Evolutionary conservation across 2,113 vertebrate genomes (phyloP), one percentile per base, ranked within the genome.

Genomic region (Grallaria varia): DNA sequence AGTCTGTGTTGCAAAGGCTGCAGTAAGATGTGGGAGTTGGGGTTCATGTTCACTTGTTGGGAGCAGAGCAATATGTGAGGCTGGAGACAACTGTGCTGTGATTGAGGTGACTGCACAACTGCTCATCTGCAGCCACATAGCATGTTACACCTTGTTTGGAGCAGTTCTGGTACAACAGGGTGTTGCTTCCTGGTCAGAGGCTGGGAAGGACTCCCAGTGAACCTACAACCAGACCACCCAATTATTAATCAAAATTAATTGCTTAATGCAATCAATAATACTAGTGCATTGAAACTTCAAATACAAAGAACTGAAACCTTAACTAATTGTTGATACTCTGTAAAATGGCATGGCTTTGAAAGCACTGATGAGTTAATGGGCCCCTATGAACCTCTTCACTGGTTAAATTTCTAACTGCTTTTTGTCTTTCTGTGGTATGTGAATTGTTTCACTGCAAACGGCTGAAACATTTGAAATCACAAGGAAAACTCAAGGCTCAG

Each of bases 91-190:
- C 22, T 22, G 4, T 42, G 12, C 30, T 33, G 67, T 2, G 5
- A 13, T 6, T 0, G 3, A 14, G 22, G 4, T 45, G 71, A 31
- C 53, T 59, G 62, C 16, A 31, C 0, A 0, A 7, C 33, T 31
- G 50, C 44, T 60, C 2, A 0, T 30, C 66, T 78, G 47, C 66
- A 75, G 28, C 22, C 42, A 49, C 7, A 9, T 0, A 5, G 14
- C 0, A 0, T 47, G 16, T 9, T 33, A 40, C 1, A 1, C 13
- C 31, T 16, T 0, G 0, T 58, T 37, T 35, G 72, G 28, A 69
- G 73, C 27, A 17, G 22, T 35, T 63, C 45, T 74, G 42, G 21
- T 71, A 37, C 37, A 58, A 77, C 11, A 63, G 13, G 8, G 20
- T 91, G 39, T 18, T 1, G 1, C 12, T 4, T 45, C 25, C 28